Evolutionary conservation across 1,140 invertebrate species (phyloP).

Genomic region (Neodiprion fabricii): DNA sequence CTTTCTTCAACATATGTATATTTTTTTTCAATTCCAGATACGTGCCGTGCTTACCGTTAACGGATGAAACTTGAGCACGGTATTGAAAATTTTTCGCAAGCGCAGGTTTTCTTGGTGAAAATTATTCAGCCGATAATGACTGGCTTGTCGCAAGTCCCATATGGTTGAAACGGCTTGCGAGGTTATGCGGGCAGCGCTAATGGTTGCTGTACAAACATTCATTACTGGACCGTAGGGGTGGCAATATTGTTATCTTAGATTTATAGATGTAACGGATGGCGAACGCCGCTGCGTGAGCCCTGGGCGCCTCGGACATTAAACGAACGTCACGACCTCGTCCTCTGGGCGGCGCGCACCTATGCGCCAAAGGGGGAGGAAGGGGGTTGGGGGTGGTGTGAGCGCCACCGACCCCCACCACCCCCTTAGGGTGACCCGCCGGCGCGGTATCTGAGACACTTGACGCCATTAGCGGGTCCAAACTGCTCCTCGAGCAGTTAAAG

Average conservation of each 20-base stretch:
- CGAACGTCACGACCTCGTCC: conserved; percentile 41
- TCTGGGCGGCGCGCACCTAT: background rate
- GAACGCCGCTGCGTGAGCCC: conserved; percentile 53
- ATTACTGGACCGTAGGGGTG: conserved; percentile 49
- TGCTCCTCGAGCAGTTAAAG: conserved; percentile 59
- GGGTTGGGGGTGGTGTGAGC: background rate
- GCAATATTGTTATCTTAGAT: conserved; percentile 63
- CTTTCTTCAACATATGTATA: too few species aligned
- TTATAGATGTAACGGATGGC: conserved; percentile 62
- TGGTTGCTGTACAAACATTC: conserved; percentile 61
- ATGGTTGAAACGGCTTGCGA: conserved; percentile 54
- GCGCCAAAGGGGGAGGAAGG: background rate
- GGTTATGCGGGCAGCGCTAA: conserved; percentile 49
- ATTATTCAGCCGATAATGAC: conserved; percentile 13
- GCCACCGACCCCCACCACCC: conserved; percentile 24
- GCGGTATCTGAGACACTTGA: conserved; percentile 60
- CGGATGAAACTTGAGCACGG: too few species aligned
- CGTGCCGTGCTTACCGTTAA: too few species aligned
- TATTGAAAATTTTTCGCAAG: too few species aligned
- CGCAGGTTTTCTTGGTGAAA: background rate
- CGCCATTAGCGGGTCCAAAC: conserved; percentile 60
- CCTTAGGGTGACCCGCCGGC: conserved; percentile 44
- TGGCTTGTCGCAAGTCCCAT: conserved; percentile 39
- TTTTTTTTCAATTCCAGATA: too few species aligned
- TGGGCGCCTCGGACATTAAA: conserved; percentile 48